A percentile compares a stretch with the other conserved stretches of the same genome.
Evolutionary conservation across 2,113 vertebrate genomes (phyloP).

Genomic region (Tenrec ecaudatus): DNA sequence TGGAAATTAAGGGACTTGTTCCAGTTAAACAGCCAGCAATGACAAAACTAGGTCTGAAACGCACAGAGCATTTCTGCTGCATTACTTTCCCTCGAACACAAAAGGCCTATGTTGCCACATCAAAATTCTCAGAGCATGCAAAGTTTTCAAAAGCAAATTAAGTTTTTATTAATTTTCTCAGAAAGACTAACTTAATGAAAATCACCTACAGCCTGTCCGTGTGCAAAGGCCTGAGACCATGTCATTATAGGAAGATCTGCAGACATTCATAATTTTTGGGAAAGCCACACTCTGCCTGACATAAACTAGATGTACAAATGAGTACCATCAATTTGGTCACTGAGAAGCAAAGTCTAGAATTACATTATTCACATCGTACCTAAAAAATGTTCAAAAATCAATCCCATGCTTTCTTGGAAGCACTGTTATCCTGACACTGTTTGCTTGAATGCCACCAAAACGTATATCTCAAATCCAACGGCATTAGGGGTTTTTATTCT

Average conservation of each 20-base stretch:
- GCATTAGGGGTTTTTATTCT: slow-evolving; percentile 65
- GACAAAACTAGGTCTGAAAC: slow-evolving; percentile 7
- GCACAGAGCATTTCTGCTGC: not conserved
- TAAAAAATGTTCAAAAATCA: not conserved
- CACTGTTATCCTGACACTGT: slow-evolving; percentile 50
- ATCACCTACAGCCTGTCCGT: not conserved
- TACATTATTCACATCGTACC: not conserved
- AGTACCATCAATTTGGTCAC: not conserved
- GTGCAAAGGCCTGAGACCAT: not conserved
- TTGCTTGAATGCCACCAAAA: slow-evolving; percentile 48
- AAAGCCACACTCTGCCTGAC: slow-evolving; percentile 18
- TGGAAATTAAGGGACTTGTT: not conserved
- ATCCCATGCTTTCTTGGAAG: not conserved
- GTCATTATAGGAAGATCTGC: not conserved
- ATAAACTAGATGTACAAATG: not conserved
- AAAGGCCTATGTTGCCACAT: not conserved
- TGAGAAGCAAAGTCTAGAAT: not conserved
- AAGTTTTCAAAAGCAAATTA: slow-evolving; percentile 50
- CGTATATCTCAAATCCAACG: slow-evolving; percentile 67
- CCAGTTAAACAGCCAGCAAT: not conserved
- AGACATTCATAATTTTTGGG: not conserved
- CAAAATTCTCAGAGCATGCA: not conserved
- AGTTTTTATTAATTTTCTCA: slow-evolving; percentile 45
- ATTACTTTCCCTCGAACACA: not conserved
- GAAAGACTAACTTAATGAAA: slow-evolving; percentile 54